Evolutionary conservation across 2,113 vertebrate genomes (phyloP).

Genomic region (Actenoides lindsayi): DNA sequence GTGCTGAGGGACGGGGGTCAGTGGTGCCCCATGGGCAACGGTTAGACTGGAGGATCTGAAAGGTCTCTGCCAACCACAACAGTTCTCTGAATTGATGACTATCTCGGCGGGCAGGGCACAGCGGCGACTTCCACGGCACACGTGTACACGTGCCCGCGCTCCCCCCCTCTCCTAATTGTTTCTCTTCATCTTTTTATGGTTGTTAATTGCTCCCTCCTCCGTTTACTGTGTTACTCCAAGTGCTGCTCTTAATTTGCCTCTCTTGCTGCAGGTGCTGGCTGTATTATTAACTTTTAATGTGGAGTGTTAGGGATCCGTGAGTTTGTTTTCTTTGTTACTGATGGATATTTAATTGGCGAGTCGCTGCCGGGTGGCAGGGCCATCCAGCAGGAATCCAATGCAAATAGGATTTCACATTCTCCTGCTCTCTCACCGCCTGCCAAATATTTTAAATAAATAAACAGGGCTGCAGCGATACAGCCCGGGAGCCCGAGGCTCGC

Average conservation of each 20-base stretch:
- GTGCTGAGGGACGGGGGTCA: not conserved
- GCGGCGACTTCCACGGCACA: not conserved
- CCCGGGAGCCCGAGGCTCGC: not conserved
- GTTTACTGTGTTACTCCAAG: constrained; percentile 62
- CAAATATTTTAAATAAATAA: not conserved
- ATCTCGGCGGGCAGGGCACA: not conserved
- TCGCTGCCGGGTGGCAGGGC: not conserved
- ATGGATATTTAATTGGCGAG: constrained; percentile 72
- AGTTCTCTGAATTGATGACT: not conserved
- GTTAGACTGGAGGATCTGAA: not conserved
- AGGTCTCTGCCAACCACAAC: not conserved
- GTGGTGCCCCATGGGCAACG: not conserved
- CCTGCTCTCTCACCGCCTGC: not conserved
- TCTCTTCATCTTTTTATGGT: constrained; percentile 52
- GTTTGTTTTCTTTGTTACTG: constrained; percentile 56
- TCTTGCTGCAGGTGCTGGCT: constrained; percentile 72
- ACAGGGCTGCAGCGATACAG: rapidly evolving
- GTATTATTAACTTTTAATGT: constrained; percentile 68
- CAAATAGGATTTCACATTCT: not conserved
- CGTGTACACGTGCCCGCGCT: not conserved
- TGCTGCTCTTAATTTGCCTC: constrained; percentile 66
- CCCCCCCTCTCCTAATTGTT: not conserved
- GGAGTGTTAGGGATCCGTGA: not conserved
- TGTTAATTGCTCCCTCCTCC: constrained; percentile 76
- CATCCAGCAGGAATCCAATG: not conserved